A percentile compares a stretch with the other conserved stretches of the same genome.
These are phyloP conservation scores for Epizoanthus ramosus DNA, from an alignment of 92 coral and sea anemone species.

Conservation along the genomic window DNA sequence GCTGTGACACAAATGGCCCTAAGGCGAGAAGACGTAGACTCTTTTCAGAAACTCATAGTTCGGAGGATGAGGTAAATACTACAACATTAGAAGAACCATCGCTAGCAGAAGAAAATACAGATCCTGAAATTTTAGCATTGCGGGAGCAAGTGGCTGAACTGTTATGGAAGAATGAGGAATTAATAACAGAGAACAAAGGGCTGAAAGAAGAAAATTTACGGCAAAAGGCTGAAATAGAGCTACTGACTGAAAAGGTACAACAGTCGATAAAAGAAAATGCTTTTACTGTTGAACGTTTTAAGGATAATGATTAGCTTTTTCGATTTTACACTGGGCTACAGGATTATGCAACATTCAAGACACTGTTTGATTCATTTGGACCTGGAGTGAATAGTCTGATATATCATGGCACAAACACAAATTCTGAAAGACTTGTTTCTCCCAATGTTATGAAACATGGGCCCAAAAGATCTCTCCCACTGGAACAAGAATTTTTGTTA, in stretches of 20 bases:
- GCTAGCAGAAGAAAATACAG: constrained; percentile 37
- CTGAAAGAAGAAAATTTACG: constrained; percentile 40
- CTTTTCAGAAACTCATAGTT: constrained; percentile 2
- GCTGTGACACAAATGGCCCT: constrained; percentile 16
- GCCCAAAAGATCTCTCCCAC: constrained; percentile 50
- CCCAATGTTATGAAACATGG: constrained; percentile 47
- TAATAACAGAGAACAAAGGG: constrained; percentile 30
- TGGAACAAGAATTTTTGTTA: constrained; percentile 67
- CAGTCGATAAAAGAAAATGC: constrained; percentile 18
- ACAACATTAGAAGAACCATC: constrained; percentile 19
- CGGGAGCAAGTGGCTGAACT: constrained; percentile 7
- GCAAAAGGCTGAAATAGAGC: constrained; percentile 54
- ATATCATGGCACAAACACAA: constrained; percentile 53
- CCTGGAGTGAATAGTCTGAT: constrained; percentile 65
- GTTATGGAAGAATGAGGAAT: background rate
- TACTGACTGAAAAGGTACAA: constrained; percentile 49
- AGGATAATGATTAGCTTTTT: constrained; percentile 58
- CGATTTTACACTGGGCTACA: constrained; percentile 66
- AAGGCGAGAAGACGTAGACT: constrained; percentile 37
- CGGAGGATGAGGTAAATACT: constrained; percentile 6
- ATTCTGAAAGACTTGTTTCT: constrained; percentile 34
- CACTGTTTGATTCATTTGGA: constrained; percentile 42
- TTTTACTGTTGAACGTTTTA: constrained; percentile 53
- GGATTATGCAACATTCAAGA: constrained; percentile 63
- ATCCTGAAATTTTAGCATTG: background rate